phyloP scores from a whole-genome alignment of 2,797 vertebrate genomes.

The Gastrophryne carolinensis region DNA sequence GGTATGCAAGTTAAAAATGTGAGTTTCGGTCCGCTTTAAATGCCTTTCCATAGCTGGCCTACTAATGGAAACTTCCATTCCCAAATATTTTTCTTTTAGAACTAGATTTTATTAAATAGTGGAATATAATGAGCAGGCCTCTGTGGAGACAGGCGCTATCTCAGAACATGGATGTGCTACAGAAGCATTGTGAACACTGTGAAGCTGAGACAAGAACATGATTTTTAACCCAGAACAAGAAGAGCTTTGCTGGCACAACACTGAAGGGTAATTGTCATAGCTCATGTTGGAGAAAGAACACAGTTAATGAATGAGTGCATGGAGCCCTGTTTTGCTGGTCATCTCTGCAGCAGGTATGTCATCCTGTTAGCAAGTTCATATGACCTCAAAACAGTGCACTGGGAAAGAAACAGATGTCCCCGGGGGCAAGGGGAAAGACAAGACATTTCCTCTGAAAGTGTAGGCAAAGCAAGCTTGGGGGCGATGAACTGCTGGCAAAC shows the following conservation, averaged over 20 bases:
- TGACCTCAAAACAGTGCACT: slow-evolving; percentile 13
- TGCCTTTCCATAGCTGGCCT: too few species aligned
- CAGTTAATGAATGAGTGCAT: slow-evolving; percentile 1
- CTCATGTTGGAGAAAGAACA: slow-evolving; percentile 12
- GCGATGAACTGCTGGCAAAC: slow-evolving; percentile 38
- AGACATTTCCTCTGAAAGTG: slow-evolving; percentile 40
- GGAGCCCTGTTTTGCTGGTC: slow-evolving; percentile 32
- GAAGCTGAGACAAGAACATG: not conserved
- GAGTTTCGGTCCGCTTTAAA: too few species aligned
- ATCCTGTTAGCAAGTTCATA: slow-evolving; percentile 38
- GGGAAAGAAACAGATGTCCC: slow-evolving; percentile 22
- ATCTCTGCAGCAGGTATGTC: slow-evolving; percentile 40
- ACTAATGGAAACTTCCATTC: too few species aligned
- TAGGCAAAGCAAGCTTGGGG: slow-evolving; percentile 47
- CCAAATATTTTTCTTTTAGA: too few species aligned
- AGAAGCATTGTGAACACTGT: not conserved
- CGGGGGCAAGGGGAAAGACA: slow-evolving; percentile 33
- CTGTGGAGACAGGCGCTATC: too few species aligned
- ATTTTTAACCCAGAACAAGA: slow-evolving; percentile 5
- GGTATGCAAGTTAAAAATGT: too few species aligned
- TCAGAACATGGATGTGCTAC: not conserved
- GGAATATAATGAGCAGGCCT: too few species aligned
- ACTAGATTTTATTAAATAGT: too few species aligned
- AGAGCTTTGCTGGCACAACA: not conserved
- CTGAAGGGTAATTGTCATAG: slow-evolving; percentile 1